Conservation (phyloP, 2,797 vertebrate genomes). For the Sphaeramia orbicularis region DNA sequence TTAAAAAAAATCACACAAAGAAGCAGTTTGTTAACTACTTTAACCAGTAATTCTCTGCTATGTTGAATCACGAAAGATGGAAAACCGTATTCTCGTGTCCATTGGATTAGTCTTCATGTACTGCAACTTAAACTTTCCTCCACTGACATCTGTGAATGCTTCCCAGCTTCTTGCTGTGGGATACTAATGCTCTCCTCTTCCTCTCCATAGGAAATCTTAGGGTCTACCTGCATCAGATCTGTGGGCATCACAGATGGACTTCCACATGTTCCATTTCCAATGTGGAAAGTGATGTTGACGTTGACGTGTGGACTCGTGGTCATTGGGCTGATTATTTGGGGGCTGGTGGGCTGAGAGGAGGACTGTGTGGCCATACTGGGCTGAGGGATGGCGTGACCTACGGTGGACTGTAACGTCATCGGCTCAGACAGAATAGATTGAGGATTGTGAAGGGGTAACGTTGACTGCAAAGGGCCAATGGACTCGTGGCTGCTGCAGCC, state of each 20-base stretch:
- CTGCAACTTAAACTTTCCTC: conserved; percentile 66
- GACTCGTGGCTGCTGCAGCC: conserved; percentile 50
- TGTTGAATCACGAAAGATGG: conserved; percentile 5
- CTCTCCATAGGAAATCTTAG: conserved; percentile 66
- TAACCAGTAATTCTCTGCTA: no score
- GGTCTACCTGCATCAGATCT: conserved; percentile 47
- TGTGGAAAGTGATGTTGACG: conserved; percentile 78
- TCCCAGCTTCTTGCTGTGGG: conserved; percentile 81
- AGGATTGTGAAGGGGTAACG: conserved; percentile 8
- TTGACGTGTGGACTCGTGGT: conserved; percentile 76
- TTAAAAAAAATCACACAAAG: no score
- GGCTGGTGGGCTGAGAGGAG: conserved; percentile 68
- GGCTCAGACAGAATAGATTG: conserved; percentile 58
- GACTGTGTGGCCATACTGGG: conserved; percentile 33
- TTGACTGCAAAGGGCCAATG: conserved; percentile 49
- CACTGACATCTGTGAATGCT: conserved; percentile 69
- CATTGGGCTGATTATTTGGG: conserved; percentile 52
- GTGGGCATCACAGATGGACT: conserved; percentile 41
- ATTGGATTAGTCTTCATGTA: conserved; percentile 21
- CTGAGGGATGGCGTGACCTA: conserved; percentile 31
- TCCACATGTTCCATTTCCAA: conserved; percentile 63
- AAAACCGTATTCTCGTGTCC: conserved; percentile 22
- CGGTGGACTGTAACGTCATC: conserved; percentile 48
- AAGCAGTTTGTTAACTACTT: no score
- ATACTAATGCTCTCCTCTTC: conserved; percentile 73